Conservation (phyloP, 2,113 vertebrate species). For the Anoura caudifer region DNA sequence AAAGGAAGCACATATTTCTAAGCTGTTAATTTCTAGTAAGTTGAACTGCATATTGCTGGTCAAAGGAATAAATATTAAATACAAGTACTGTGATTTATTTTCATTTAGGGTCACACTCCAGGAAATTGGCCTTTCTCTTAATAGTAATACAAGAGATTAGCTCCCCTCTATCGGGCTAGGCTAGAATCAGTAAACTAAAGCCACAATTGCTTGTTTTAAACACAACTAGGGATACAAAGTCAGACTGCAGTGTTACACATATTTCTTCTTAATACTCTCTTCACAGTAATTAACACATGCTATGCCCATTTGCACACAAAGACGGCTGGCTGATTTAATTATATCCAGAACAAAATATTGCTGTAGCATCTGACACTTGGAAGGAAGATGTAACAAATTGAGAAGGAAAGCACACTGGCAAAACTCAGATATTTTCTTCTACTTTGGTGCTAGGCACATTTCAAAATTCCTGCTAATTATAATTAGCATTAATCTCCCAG, state of each 20-base stretch:
- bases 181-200: constrained; percentile 15
- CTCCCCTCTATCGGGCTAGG: not conserved
- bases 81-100: not conserved
- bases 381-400: constrained; percentile 3
- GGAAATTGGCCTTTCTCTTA: constrained; percentile 21
- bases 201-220: not conserved
- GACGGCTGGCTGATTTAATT: not conserved
- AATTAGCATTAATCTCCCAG: constrained; percentile 28
- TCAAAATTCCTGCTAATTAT: constrained; percentile 33
- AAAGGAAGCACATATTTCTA: constrained; percentile 14
- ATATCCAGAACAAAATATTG: constrained; percentile 17
- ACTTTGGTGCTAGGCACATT: not conserved
- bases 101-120: not conserved
- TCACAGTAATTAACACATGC: not conserved
- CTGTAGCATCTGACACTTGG: constrained; percentile 8
- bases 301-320: constrained; percentile 9
- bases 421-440: constrained; percentile 24
- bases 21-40: not conserved
- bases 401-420: not conserved
- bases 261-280: constrained; percentile 35
- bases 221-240: not conserved
- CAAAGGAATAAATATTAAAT: not conserved
- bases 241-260: not conserved
- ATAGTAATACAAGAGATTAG: not conserved
- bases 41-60: not conserved